phyloP scores from a whole-genome alignment of 2,113 vertebrate species.

The Ifrita kowaldi region DNA sequence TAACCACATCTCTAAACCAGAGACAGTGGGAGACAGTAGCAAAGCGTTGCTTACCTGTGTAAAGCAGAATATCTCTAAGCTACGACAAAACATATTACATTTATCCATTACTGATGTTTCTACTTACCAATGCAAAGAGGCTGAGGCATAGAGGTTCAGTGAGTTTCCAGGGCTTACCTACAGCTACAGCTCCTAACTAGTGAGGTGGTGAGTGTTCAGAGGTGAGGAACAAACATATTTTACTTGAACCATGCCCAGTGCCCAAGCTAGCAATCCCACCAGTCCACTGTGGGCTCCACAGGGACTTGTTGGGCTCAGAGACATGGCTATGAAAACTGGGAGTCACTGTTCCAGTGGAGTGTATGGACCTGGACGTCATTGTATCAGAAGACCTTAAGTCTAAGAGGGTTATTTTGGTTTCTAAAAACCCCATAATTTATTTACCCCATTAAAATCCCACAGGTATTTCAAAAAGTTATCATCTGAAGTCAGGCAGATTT shows the following conservation, averaged over 20 bases:
- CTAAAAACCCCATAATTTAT: fast-evolving
- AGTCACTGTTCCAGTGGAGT: neutral
- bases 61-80: neutral
- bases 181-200: neutral
- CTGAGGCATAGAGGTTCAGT: neutral
- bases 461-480: neutral
- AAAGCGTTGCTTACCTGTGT: neutral
- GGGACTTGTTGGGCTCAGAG: neutral
- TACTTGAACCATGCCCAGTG: neutral
- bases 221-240: neutral
- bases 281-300: neutral
- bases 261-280: neutral
- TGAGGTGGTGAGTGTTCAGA: neutral
- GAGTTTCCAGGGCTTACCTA: neutral
- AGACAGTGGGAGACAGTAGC: neutral
- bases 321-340: neutral
- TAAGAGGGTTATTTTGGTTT: neutral
- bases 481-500: neutral
- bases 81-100: neutral
- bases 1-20: neutral
- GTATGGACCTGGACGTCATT: neutral
- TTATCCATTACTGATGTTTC: neutral
- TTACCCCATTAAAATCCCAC: neutral
- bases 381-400: neutral
- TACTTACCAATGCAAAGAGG: neutral